Conservation (phyloP, 2,797 vertebrate species). For the Poecilia velifera region DNA sequence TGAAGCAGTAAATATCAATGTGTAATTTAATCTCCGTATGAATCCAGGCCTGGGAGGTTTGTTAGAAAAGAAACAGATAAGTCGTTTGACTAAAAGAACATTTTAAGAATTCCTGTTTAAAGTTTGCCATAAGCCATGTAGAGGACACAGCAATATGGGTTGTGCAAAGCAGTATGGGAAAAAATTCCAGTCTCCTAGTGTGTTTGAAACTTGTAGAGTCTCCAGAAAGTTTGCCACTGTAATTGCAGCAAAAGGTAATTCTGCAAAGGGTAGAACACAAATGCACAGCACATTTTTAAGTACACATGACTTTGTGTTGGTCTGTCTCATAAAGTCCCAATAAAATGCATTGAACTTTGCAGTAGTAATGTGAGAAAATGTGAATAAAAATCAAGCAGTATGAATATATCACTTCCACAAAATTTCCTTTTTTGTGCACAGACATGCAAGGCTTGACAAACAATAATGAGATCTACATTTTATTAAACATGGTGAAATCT, state of each 20-base stretch:
- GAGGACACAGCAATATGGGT: not conserved
- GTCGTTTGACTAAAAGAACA: not conserved
- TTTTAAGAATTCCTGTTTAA: too few relatives aligned
- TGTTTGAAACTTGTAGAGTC: not conserved
- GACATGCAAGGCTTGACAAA: not conserved
- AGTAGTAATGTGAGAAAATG: not conserved
- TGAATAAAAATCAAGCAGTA: not conserved
- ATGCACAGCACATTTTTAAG: not conserved
- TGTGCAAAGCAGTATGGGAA: not conserved
- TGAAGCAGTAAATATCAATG: not conserved
- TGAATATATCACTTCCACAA: not conserved
- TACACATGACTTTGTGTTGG: not conserved
- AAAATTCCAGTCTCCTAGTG: not conserved
- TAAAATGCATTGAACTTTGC: not conserved
- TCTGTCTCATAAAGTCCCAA: not conserved
- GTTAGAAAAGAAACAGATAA: not conserved
- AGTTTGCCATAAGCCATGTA: not conserved
- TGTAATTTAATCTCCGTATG: not conserved
- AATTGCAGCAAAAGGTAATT: not conserved
- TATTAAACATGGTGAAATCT: not conserved
- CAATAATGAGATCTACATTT: not conserved
- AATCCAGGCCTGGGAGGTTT: not conserved
- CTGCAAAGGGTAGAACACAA: not conserved
- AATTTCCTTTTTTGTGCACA: slow-evolving; percentile 3
- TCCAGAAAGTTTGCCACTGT: not conserved